These are phyloP conservation scores for Melanaphis sacchari DNA, from an alignment of 1,140 invertebrate species.

Conservation along the genomic window DNA sequence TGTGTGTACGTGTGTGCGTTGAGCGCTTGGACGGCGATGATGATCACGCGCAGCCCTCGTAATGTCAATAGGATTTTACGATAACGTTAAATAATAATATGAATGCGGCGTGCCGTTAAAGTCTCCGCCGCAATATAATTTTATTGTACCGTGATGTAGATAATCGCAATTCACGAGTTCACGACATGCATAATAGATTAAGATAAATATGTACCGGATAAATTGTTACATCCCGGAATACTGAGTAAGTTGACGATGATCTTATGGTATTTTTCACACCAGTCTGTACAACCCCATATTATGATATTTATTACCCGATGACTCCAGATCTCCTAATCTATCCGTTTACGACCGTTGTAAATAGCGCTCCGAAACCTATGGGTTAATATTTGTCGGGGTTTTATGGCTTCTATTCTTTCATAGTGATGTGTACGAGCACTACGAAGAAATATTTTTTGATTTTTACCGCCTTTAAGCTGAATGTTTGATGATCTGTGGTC, in stretches of 20 bases:
- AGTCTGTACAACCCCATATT: not conserved
- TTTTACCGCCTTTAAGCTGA: not conserved
- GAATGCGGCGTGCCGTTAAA: not conserved
- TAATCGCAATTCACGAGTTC: not conserved
- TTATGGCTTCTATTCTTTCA: not conserved
- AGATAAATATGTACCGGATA: slow-evolving; percentile 8
- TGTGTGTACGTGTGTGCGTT: not conserved
- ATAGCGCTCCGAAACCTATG: not conserved
- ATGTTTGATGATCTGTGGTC: not conserved
- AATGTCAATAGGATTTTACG: not conserved
- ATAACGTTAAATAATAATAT: not conserved
- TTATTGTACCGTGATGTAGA: not conserved
- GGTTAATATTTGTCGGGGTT: not conserved
- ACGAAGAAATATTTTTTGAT: not conserved
- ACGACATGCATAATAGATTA: not conserved
- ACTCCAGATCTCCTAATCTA: not conserved
- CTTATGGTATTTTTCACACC: not conserved
- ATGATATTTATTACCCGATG: too few species aligned
- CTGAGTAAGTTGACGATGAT: not conserved
- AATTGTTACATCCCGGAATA: not conserved
- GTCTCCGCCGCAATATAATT: slow-evolving; percentile 16
- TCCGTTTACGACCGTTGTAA: not conserved
- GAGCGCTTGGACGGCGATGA: not conserved
- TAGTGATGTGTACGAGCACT: not conserved
- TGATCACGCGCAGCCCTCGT: not conserved